Evolutionary conservation across 2,797 vertebrate species (phyloP).

Genomic region (Darevskia mixta): DNA sequence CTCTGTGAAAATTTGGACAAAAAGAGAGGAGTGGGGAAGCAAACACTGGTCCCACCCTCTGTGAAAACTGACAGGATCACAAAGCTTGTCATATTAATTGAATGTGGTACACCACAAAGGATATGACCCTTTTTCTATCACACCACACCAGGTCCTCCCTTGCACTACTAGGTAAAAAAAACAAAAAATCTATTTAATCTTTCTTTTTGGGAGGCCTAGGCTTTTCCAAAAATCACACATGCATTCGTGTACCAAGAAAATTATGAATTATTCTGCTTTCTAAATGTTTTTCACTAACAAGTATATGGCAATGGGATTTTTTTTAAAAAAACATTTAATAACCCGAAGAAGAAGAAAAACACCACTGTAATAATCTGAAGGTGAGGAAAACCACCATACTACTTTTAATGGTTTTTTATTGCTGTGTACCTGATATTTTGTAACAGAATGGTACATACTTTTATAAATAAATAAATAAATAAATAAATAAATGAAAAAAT

Average conservation of each 20-base stretch:
- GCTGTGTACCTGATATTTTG: too few relatives aligned
- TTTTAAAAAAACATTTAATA: background rate
- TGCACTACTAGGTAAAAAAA: slow-evolving; percentile 47
- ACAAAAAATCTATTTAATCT: slow-evolving; percentile 31
- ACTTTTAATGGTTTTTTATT: too few relatives aligned
- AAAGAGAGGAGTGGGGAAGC: slow-evolving; percentile 53
- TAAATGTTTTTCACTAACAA: background rate
- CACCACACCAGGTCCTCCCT: slow-evolving; percentile 62
- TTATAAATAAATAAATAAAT: too few relatives aligned
- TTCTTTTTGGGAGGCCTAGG: slow-evolving; percentile 4
- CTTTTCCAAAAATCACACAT: background rate
- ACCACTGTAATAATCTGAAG: background rate
- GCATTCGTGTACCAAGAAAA: background rate
- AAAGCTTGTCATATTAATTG: slow-evolving; percentile 64
- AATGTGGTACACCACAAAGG: slow-evolving; percentile 80
- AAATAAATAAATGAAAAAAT: too few relatives aligned
- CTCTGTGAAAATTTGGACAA: slow-evolving; percentile 55
- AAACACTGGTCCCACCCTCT: slow-evolving; percentile 59
- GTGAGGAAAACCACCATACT: too few relatives aligned
- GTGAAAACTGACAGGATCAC: slow-evolving; percentile 56
- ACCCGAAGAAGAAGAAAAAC: background rate
- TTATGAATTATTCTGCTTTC: slow-evolving; percentile 20
- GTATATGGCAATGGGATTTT: background rate
- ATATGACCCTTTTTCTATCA: slow-evolving; percentile 70
- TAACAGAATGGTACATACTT: too few relatives aligned